Percentiles rank a stretch among this genome's conserved stretches.
Evolutionary conservation across 2,888 invertebrate genomes (phyloP).

Genomic region (Linnaemya tessellans): DNA sequence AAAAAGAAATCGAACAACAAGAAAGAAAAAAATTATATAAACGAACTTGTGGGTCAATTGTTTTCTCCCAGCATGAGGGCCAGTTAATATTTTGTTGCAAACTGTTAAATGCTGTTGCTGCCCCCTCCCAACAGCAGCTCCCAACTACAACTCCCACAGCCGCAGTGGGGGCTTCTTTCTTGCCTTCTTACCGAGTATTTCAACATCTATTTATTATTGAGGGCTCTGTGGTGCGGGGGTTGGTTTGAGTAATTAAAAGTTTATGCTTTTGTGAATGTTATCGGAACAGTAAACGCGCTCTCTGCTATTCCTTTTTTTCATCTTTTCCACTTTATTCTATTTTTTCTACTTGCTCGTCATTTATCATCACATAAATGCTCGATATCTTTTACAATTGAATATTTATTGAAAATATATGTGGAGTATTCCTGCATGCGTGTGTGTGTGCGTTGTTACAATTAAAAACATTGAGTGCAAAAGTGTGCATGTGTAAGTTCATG

Average conservation of each 20-base stretch:
- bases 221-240: constrained; percentile 1
- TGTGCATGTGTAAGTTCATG: background rate
- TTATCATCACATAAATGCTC: constrained; percentile 35
- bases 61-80: constrained; percentile 51
- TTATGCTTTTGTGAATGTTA: constrained; percentile 71
- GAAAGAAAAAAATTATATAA: constrained; percentile 9
- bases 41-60: constrained; percentile 66
- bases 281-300: constrained; percentile 50
- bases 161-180: background rate
- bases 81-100: constrained; percentile 43
- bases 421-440: background rate
- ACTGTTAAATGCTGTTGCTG: constrained; percentile 17
- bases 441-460: constrained; percentile 53
- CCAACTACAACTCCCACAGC: background rate
- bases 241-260: constrained; percentile 72
- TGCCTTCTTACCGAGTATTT: constrained; percentile 1
- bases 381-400: constrained; percentile 43
- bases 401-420: constrained; percentile 50
- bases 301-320: constrained; percentile 7
- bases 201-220: constrained; percentile 22
- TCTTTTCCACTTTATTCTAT: constrained; percentile 1
- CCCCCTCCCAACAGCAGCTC: background rate
- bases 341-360: constrained; percentile 19
- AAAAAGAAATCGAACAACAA: background rate
- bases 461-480: constrained; percentile 48